phyloP scores from a whole-genome alignment of 2,113 vertebrate genomes.

The Cottus gobio region DNA sequence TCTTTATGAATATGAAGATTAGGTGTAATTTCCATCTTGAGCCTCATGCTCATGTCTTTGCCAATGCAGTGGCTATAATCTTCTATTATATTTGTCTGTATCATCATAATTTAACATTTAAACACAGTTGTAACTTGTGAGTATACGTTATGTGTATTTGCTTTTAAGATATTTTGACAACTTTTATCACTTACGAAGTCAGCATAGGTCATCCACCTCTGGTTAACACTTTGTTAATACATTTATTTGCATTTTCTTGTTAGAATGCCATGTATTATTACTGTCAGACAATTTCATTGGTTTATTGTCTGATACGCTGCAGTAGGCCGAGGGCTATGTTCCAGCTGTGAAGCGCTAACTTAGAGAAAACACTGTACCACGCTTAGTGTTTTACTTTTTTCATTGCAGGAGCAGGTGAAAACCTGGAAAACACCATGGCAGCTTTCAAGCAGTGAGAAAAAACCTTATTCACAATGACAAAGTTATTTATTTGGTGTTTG shows the following conservation, averaged over 20 bases:
- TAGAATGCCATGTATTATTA: background rate
- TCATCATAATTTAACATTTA: background rate
- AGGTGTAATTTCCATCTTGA: background rate
- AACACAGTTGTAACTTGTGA: background rate
- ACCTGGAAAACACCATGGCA: constrained; percentile 97
- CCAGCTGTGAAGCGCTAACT: background rate
- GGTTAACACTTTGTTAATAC: background rate
- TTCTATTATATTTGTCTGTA: background rate
- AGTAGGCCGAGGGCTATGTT: background rate
- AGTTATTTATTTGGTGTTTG: background rate
- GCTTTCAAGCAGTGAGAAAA: constrained; percentile 96
- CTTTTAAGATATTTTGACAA: background rate
- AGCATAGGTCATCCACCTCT: background rate
- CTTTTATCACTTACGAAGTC: background rate
- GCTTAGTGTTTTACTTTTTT: constrained; percentile 3
- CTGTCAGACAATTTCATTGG: background rate
- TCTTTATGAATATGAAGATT: background rate
- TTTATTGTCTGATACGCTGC: background rate
- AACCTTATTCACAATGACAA: background rate
- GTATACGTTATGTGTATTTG: background rate
- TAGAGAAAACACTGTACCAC: background rate
- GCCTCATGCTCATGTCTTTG: background rate
- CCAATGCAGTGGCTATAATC: background rate
- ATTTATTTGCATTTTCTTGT: constrained; percentile 6
- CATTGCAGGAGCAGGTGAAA: constrained; percentile 93